Evolutionary conservation across 2,113 vertebrate species (phyloP).

Genomic region (Varanus komodoensis): DNA sequence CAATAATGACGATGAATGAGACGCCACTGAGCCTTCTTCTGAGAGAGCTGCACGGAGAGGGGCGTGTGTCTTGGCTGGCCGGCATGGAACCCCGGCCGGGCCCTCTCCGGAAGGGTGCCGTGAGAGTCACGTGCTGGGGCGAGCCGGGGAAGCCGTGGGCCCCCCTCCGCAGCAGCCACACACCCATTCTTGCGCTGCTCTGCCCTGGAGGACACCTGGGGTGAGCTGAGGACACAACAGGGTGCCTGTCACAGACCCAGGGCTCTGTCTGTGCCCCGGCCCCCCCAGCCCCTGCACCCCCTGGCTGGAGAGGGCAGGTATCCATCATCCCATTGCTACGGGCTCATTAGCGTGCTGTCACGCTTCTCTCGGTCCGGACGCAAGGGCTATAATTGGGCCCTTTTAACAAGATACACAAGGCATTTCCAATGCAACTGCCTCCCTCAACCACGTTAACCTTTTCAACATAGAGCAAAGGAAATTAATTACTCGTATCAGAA

Average conservation of each 20-base stretch:
- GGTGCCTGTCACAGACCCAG: not conserved
- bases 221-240: no score
- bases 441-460: conserved; percentile 88
- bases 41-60: no score
- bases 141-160: no score
- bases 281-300: not conserved
- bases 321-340: not conserved
- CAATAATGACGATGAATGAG: no score
- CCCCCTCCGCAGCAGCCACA: no score
- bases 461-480: conserved; percentile 81
- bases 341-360: conserved; percentile 22
- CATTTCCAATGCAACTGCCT: conserved; percentile 82
- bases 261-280: not conserved
- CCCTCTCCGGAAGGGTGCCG: no score
- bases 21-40: no score
- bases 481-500: conserved; percentile 85
- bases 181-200: no score
- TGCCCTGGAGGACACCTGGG: no score
- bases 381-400: conserved; percentile 72
- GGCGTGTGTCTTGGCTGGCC: no score
- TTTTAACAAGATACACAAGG: conserved; percentile 85
- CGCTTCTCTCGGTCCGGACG: conserved; percentile 61
- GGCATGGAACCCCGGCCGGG: no score
- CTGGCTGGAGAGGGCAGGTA: conserved; percentile 50
- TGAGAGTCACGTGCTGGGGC: no score